phyloP scores from a whole-genome alignment of 2,797 vertebrate genomes.

The Clarias fuscus region DNA sequence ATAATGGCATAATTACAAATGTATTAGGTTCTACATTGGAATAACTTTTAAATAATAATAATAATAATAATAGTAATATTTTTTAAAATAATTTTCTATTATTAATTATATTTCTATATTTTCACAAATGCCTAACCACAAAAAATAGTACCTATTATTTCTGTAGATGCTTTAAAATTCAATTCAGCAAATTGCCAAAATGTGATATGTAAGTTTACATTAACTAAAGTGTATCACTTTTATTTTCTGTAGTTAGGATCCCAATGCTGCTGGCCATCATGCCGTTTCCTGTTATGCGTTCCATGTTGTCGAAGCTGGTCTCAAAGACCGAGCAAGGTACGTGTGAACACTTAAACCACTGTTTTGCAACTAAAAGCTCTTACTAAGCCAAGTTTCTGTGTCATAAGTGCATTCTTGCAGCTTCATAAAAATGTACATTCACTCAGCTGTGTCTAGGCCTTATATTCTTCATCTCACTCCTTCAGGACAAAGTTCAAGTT shows the following conservation, averaged over 20 bases:
- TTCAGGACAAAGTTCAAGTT: too few relatives aligned
- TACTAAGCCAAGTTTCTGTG: background rate
- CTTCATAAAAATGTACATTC: background rate
- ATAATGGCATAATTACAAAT: background rate
- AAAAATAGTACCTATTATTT: background rate
- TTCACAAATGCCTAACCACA: background rate
- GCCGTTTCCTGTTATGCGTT: slow-evolving; percentile 88
- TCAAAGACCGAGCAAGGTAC: slow-evolving; percentile 86
- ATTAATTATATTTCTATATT: background rate
- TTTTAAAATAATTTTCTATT: background rate
- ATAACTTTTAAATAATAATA: background rate
- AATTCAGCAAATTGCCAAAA: background rate
- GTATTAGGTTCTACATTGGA: background rate
- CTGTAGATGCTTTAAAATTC: background rate
- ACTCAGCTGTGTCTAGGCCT: background rate
- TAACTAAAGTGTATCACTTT: slow-evolving; percentile 21
- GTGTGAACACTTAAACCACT: slow-evolving; percentile 59
- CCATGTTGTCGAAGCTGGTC: slow-evolving; percentile 94
- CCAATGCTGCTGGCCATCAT: slow-evolving; percentile 81
- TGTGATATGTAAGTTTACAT: background rate
- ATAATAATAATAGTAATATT: too few relatives aligned
- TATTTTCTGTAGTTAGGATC: slow-evolving; percentile 77
- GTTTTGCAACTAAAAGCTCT: slow-evolving; percentile 31
- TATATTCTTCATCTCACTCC: background rate
- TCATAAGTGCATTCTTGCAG: slow-evolving; percentile 25